These are phyloP conservation scores for Echinops telfairi DNA, from an alignment of 2,113 vertebrate genomes.

Conservation along the genomic window DNA sequence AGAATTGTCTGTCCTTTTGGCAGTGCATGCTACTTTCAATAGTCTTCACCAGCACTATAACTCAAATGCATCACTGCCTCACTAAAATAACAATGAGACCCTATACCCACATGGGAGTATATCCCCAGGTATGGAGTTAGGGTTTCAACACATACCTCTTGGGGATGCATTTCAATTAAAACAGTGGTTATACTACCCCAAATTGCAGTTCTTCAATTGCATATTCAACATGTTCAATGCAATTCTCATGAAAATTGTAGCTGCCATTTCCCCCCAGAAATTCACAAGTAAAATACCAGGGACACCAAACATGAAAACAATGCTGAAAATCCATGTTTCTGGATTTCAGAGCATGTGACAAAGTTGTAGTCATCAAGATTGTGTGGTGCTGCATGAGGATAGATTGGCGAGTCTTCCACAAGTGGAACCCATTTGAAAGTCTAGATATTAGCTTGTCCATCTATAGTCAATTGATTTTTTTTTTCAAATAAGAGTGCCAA, in stretches of 20 bases:
- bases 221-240: neutral
- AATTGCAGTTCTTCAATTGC: no score
- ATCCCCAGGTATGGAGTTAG: neutral
- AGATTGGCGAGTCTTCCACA: neutral
- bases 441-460: neutral
- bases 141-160: neutral
- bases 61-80: neutral
- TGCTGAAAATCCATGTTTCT: neutral
- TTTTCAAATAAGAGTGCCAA: neutral
- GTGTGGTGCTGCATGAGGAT: neutral
- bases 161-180: neutral
- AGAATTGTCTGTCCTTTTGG: no score
- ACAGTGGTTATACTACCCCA: neutral
- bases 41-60: no score
- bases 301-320: neutral
- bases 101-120: neutral
- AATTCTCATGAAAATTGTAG: neutral
- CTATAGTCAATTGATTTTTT: neutral
- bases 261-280: neutral
- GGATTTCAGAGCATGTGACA: neutral
- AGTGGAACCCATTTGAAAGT: neutral
- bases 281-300: neutral
- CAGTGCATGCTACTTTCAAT: no score
- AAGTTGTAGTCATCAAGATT: neutral
- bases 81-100: neutral